Evolutionary conservation across 1,140 invertebrate species (phyloP).

Genomic region (Riptortus pedestris): DNA sequence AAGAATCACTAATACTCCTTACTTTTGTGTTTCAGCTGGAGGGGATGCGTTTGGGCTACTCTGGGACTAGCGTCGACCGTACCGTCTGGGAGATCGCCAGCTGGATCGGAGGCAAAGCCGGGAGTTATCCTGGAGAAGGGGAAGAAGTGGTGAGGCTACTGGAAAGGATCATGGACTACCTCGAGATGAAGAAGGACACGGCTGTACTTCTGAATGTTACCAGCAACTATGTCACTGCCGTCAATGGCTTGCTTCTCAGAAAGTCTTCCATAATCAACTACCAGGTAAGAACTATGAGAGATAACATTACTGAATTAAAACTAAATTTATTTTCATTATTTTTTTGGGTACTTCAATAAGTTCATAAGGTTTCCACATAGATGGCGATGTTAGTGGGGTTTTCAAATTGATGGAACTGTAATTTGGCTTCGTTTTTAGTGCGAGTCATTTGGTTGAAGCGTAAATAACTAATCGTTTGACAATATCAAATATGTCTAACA

Average conservation of each 20-base stretch:
- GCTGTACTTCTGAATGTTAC: constrained; percentile 37
- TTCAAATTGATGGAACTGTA: too few relatives aligned
- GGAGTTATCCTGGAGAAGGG: constrained; percentile 44
- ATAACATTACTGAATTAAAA: too few relatives aligned
- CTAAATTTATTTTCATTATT: not conserved
- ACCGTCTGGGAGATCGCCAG: constrained; percentile 39
- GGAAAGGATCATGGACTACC: constrained; percentile 42
- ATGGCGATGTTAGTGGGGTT: not conserved
- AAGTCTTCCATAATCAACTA: constrained; percentile 41
- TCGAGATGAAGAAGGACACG: constrained; percentile 36
- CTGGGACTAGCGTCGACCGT: constrained; percentile 44
- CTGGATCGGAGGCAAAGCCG: constrained; percentile 37
- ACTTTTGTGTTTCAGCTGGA: constrained; percentile 44
- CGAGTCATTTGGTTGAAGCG: too few relatives aligned
- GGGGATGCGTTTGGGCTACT: constrained; percentile 52
- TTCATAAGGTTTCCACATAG: not conserved
- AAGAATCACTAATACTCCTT: too few relatives aligned
- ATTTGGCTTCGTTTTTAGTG: too few relatives aligned
- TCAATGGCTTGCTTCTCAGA: constrained; percentile 41
- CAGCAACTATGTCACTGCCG: constrained; percentile 40
- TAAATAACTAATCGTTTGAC: too few relatives aligned
- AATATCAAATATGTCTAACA: too few relatives aligned
- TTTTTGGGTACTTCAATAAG: not conserved
- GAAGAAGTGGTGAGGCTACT: constrained; percentile 42
- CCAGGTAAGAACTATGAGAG: constrained; percentile 40